Evolutionary conservation across 2,888 invertebrate species (phyloP), one percentile per base, ranked within the genome.

Genomic region (Amphiduros pacificus): DNA sequence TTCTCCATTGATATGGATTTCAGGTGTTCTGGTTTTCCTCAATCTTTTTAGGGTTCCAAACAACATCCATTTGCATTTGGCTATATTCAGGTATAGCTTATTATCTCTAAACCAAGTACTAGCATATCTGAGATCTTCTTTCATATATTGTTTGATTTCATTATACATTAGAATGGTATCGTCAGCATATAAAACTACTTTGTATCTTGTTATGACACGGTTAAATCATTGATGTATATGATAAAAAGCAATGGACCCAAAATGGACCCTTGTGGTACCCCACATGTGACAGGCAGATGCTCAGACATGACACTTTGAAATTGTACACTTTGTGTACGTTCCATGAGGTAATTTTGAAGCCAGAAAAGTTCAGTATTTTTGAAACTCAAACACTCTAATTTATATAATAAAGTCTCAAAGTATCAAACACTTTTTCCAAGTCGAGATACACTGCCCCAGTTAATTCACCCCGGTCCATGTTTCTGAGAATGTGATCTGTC

Each of bases 361-460:
- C 51, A 51, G 4, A 6, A 6, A 17, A 22, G 26, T 27, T 51
- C 26, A 51, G 20, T 51, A 11, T 27, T 26, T 26, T 17, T 26
- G 24, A 51, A 6, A 4, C 51, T 26, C 26, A 51, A 26, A 17
- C 51, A 24, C 6, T 51, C 22, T 17, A 22, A 26, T 24, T 51
- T 24, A 17, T 24, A 51, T 3, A 26, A 26, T 17, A 51, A 26
- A 6, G 51, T 51, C 2, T 11, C 22, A 24, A 27, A 6, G 51
- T 22, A 51, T 51, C 51, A 24, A 51, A 51, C 26, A 26, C 51
- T 17, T 51, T 51, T 26, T 51, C 9, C 14, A 51, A 24, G 24
- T 51, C 27, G 24, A 51, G 51, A 17, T 51, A 51, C 6, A 51
- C 51, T 51, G 51, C 51, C 5, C 44, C 44, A 44, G 51, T 51